These are phyloP conservation scores for Leptosomus discolor DNA, from an alignment of 2,113 vertebrate genomes.

Conservation along the genomic window DNA sequence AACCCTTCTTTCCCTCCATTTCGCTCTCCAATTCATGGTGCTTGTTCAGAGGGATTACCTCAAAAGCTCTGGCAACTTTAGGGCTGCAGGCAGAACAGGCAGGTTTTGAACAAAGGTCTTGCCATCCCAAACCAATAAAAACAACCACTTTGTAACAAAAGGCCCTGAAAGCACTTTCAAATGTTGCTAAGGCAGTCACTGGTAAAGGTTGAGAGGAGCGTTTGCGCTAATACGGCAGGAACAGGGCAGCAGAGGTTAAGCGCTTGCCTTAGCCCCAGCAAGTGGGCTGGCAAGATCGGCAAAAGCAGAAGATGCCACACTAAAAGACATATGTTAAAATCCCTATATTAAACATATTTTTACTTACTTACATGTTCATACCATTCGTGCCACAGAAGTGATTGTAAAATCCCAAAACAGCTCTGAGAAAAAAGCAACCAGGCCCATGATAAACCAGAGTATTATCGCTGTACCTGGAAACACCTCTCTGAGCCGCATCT, in stretches of 20 bases:
- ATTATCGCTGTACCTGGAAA: not conserved
- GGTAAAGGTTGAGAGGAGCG: not conserved
- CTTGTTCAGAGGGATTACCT: not conserved
- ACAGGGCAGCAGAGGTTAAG: not conserved
- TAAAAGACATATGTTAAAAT: not conserved
- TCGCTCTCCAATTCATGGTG: not conserved
- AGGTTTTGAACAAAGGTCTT: not conserved
- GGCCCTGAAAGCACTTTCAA: not conserved
- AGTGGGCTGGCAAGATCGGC: accelerated
- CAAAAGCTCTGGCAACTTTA: not conserved
- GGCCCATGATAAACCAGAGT: not conserved
- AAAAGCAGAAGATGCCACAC: accelerated
- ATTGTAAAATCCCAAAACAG: not conserved
- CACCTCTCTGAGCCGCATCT: not conserved
- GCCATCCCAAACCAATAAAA: not conserved
- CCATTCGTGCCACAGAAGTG: not conserved
- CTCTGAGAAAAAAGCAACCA: not conserved
- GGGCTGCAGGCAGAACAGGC: not conserved
- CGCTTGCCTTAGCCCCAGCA: not conserved
- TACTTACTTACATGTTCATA: not conserved
- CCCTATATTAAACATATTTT: not conserved
- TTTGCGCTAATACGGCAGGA: not conserved
- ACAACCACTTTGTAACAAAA: not conserved
- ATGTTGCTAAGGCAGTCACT: not conserved
- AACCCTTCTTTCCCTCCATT: not conserved